A percentile compares a stretch with the other conserved stretches of the same genome.
Evolutionary conservation across 1,140 invertebrate genomes (phyloP).

Genomic region (Phymastichus coffea): DNA sequence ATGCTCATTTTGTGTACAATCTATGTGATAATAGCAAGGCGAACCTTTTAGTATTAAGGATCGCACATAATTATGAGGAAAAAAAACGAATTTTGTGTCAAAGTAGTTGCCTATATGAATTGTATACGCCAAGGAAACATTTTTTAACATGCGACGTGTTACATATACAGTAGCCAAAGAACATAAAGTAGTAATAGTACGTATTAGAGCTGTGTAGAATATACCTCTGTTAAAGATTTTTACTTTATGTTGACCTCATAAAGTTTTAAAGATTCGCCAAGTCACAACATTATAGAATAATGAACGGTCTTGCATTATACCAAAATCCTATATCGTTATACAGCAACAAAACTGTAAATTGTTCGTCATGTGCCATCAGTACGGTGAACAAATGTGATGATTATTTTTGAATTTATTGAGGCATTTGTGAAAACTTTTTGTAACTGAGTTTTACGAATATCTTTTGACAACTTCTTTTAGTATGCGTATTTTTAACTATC

Average conservation of each 20-base stretch:
- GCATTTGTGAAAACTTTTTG: no score
- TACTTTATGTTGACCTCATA: no score
- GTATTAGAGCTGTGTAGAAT: slow-evolving; percentile 6
- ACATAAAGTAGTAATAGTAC: slow-evolving; percentile 23
- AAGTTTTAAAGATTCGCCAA: no score
- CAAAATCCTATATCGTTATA: no score
- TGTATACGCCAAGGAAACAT: slow-evolving; percentile 19
- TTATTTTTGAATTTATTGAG: no score
- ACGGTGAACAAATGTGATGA: no score
- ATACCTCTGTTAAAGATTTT: not conserved
- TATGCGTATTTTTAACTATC: slow-evolving; percentile 18
- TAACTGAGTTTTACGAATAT: no score
- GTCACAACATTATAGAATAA: no score
- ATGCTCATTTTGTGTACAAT: slow-evolving; percentile 24
- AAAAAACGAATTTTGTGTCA: slow-evolving; percentile 12
- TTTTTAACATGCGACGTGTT: slow-evolving; percentile 9
- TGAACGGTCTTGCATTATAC: no score
- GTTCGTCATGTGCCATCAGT: no score
- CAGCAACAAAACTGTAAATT: no score
- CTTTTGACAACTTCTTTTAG: slow-evolving; percentile 5
- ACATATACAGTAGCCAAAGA: slow-evolving; percentile 20
- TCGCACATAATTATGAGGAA: slow-evolving; percentile 2
- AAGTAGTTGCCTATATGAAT: slow-evolving; percentile 25
- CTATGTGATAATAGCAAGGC: slow-evolving; percentile 25
- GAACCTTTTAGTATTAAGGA: slow-evolving; percentile 19